Evolutionary conservation across 1,140 invertebrate genomes (phyloP).

Genomic region (Aphaenogaster floridana): DNA sequence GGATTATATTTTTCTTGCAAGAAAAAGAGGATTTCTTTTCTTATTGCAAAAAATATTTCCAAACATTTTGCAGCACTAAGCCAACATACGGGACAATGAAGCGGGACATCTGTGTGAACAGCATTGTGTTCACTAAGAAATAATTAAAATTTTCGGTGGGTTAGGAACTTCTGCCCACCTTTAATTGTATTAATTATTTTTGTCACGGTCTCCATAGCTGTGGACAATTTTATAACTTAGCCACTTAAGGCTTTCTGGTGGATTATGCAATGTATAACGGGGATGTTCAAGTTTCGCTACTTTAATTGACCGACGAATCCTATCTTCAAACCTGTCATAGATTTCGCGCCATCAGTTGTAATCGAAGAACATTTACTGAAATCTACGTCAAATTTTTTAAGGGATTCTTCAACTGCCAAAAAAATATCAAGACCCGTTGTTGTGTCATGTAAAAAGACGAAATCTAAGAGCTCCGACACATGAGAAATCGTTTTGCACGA

Average conservation of each 20-base stretch:
- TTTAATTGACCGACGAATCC: not conserved
- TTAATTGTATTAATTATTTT: conserved; percentile 7
- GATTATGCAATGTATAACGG: not conserved
- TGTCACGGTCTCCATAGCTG: not conserved
- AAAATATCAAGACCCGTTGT: not conserved
- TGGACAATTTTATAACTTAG: not conserved
- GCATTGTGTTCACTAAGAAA: not conserved
- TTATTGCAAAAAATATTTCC: too few species aligned
- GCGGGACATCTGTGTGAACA: not conserved
- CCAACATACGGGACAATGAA: not conserved
- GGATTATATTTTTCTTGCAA: too few species aligned
- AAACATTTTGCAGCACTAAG: too few species aligned
- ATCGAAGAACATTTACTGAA: not conserved
- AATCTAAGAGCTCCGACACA: too few species aligned
- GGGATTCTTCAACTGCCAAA: not conserved
- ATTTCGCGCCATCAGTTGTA: not conserved
- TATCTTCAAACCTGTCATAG: not conserved
- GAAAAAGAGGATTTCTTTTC: too few species aligned
- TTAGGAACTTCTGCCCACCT: not conserved
- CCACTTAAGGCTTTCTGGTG: not conserved
- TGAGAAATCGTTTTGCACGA: too few species aligned
- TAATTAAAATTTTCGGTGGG: not conserved
- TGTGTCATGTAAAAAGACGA: too few species aligned
- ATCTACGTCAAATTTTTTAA: not conserved
- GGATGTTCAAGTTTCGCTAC: not conserved